A percentile compares a stretch with the other conserved stretches of the same genome.
Conservation (phyloP, 1,140 invertebrate species). For the Idris sp. region DNA sequence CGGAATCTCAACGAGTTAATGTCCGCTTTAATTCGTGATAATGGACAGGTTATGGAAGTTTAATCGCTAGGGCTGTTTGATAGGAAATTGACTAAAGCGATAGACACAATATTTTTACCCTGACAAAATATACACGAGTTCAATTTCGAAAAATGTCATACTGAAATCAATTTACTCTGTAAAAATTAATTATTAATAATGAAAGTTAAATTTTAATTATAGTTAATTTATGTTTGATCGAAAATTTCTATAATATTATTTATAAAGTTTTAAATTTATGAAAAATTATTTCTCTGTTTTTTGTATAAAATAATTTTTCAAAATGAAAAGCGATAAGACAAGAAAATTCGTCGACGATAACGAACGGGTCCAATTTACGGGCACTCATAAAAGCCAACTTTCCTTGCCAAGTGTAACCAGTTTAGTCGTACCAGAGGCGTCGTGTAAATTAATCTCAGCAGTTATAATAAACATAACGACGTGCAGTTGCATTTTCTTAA, state of each 20-base stretch:
- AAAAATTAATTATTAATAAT: too few species aligned
- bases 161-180: too few species aligned
- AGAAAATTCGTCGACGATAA: slow-evolving; percentile 51
- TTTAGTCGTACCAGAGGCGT: slow-evolving; percentile 32
- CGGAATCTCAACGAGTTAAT: slow-evolving; percentile 53
- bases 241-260: too few species aligned
- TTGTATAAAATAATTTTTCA: too few species aligned
- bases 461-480: slow-evolving; percentile 41
- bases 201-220: too few species aligned
- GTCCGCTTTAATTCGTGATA: slow-evolving; percentile 53
- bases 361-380: slow-evolving; percentile 45
- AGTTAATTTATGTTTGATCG: too few species aligned
- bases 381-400: slow-evolving; percentile 48
- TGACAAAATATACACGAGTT: too few species aligned
- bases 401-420: slow-evolving; percentile 35
- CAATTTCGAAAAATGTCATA: too few species aligned
- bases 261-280: too few species aligned
- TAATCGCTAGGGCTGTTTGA: slow-evolving; percentile 48
- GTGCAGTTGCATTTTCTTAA: slow-evolving; percentile 47
- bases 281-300: too few species aligned
- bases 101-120: slow-evolving; percentile 15
- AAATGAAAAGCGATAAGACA: slow-evolving; percentile 10
- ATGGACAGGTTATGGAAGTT: slow-evolving; percentile 55
- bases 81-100: slow-evolving; percentile 27
- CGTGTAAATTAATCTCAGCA: slow-evolving; percentile 46